A percentile compares a stretch with the other conserved stretches of the same genome.
Conservation (phyloP, 2,888 invertebrate species). For the Embidobia sp. region DNA sequence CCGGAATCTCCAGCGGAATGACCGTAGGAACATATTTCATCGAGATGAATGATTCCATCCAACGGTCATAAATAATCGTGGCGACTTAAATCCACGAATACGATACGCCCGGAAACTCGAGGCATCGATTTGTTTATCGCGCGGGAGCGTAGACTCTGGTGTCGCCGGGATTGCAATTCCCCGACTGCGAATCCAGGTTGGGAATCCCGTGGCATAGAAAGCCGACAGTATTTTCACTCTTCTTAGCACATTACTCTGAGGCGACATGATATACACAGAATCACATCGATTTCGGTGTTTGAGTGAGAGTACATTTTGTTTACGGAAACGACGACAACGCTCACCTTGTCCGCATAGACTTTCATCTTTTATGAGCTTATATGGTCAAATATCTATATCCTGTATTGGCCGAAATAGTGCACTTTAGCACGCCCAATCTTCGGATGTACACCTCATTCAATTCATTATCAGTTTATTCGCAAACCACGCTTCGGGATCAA, state of each 20-base stretch:
- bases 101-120: slow-evolving; percentile 54
- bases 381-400: slow-evolving; percentile 50
- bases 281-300: slow-evolving; percentile 51
- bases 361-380: slow-evolving; percentile 56
- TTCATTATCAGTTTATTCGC: slow-evolving; percentile 23
- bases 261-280: slow-evolving; percentile 44
- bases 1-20: slow-evolving; percentile 50
- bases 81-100: slow-evolving; percentile 61
- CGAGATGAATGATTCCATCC: slow-evolving; percentile 60
- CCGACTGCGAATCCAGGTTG: slow-evolving; percentile 38
- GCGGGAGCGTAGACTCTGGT: slow-evolving; percentile 48
- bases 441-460: slow-evolving; percentile 20
- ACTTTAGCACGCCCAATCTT: slow-evolving; percentile 10
- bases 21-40: slow-evolving; percentile 56
- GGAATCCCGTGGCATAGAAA: slow-evolving; percentile 31
- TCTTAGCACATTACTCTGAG: slow-evolving; percentile 53
- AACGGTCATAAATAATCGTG: slow-evolving; percentile 57
- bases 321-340: slow-evolving; percentile 54
- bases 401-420: slow-evolving; percentile 2
- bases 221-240: slow-evolving; percentile 58
- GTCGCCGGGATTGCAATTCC: slow-evolving; percentile 54
- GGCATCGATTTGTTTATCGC: slow-evolving; percentile 65
- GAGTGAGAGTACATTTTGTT: slow-evolving; percentile 55
- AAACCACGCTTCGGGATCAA: slow-evolving; percentile 23
- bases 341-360: slow-evolving; percentile 32